Conservation (phyloP, 2,888 invertebrate species). For the Caenorhabditis sp. region DNA sequence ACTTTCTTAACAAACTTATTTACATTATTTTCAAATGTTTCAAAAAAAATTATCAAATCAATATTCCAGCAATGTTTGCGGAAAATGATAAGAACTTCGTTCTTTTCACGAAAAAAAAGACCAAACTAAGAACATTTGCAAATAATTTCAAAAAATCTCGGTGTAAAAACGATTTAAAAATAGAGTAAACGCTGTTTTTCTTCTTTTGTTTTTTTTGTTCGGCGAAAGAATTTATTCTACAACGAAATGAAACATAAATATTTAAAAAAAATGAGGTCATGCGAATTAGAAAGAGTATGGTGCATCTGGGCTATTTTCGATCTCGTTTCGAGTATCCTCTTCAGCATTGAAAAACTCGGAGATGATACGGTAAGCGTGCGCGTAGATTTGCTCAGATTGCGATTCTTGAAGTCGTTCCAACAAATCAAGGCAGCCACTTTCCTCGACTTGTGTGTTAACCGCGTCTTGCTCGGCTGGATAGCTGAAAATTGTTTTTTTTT, state of each 20-base stretch:
- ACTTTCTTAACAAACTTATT: not conserved
- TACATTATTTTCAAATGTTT: not conserved
- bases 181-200: not conserved
- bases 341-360: conserved; percentile 73
- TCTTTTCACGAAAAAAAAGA: not conserved
- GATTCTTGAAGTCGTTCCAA: conserved; percentile 74
- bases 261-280: not conserved
- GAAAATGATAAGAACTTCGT: conserved; percentile 14
- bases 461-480: conserved; percentile 75
- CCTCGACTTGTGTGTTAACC: conserved; percentile 84
- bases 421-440: conserved; percentile 78
- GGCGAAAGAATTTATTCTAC: not conserved
- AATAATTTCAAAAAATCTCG: not conserved
- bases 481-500: conserved; percentile 35
- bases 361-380: conserved; percentile 73
- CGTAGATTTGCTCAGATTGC: conserved; percentile 73
- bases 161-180: not conserved
- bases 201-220: not conserved
- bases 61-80: conserved; percentile 4
- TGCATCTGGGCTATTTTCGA: conserved; percentile 1
- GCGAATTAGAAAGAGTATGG: conserved; percentile 7
- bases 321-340: conserved; percentile 12
- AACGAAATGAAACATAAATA: not conserved
- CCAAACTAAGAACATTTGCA: not conserved
- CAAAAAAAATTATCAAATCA: conserved; percentile 3